Evolutionary conservation across 2,888 invertebrate species (phyloP).

Genomic region (Melipona beecheii): DNA sequence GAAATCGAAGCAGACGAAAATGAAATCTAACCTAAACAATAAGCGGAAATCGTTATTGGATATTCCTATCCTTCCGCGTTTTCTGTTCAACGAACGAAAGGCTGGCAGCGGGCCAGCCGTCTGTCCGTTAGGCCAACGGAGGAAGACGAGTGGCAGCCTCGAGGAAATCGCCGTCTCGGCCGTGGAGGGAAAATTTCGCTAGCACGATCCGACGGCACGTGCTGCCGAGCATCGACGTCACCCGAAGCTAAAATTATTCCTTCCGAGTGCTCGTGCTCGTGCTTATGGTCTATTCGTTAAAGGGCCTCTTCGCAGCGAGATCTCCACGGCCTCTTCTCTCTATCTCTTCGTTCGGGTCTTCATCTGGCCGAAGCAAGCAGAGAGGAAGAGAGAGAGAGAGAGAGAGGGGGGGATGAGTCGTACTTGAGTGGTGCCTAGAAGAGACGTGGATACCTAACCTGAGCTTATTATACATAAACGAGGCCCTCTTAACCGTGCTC

Average conservation of each 20-base stretch:
- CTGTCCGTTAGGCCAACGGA: too few relatives aligned
- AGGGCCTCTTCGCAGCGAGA: slow-evolving; percentile 44
- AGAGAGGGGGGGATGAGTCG: slow-evolving; percentile 9
- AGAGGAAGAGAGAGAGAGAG: not conserved
- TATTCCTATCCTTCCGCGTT: not conserved
- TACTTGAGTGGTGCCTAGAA: slow-evolving; percentile 59
- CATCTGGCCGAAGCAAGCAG: not conserved
- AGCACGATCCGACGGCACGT: slow-evolving; percentile 18
- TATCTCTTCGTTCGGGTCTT: slow-evolving; percentile 18
- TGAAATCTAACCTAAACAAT: too few relatives aligned
- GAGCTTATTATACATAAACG: slow-evolving; percentile 71
- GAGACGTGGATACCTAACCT: slow-evolving; percentile 61
- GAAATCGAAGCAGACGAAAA: too few relatives aligned
- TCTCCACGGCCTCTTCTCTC: slow-evolving; percentile 33
- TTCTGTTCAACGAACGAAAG: not conserved
- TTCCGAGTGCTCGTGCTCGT: slow-evolving; percentile 35
- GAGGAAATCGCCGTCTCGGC: too few relatives aligned
- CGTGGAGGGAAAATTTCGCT: not conserved
- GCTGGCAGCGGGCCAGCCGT: not conserved
- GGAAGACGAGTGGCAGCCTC: too few relatives aligned
- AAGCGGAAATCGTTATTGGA: not conserved
- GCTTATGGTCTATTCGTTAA: slow-evolving; percentile 57
- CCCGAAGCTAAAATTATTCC: slow-evolving; percentile 51
- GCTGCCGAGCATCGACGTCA: not conserved
- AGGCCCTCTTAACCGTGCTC: slow-evolving; percentile 57